Percentiles rank a stretch among this genome's conserved stretches.
Conservation (phyloP, 2,113 vertebrate species). For the Gymnobelideus leadbeateri region DNA sequence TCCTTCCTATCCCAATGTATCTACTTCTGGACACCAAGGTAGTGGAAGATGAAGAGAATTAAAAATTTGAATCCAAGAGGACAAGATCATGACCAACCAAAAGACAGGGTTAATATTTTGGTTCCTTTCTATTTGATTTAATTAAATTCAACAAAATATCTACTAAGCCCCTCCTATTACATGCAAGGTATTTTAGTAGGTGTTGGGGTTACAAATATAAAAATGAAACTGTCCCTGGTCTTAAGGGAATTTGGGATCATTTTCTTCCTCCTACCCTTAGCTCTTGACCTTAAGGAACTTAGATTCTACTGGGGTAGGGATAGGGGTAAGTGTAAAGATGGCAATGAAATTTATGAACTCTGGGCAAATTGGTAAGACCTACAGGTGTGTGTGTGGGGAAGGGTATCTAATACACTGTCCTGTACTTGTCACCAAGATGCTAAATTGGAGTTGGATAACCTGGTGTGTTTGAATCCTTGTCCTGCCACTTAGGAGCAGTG, state of each 20-base stretch:
- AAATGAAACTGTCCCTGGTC: not conserved
- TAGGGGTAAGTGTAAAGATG: not conserved
- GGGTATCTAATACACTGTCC: not conserved
- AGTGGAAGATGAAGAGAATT: not conserved
- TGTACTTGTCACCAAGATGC: not conserved
- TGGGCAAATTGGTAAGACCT: slow-evolving; percentile 1
- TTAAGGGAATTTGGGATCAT: not conserved
- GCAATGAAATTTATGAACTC: not conserved
- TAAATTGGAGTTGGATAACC: not conserved
- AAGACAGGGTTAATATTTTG: not conserved
- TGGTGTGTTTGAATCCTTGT: not conserved
- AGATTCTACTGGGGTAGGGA: not conserved
- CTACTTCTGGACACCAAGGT: not conserved
- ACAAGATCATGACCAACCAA: not conserved
- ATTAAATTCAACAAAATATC: not conserved
- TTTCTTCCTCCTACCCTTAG: not conserved
- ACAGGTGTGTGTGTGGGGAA: not conserved
- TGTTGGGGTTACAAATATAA: not conserved
- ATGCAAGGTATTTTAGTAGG: not conserved
- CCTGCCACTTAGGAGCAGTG: not conserved
- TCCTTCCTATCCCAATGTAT: not conserved
- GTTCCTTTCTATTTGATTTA: not conserved
- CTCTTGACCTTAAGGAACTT: not conserved
- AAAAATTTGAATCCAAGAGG: not conserved
- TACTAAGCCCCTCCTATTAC: not conserved